Conservation (phyloP, 92 coral and sea anemone genomes). For the Pocillopora meandrina region DNA sequence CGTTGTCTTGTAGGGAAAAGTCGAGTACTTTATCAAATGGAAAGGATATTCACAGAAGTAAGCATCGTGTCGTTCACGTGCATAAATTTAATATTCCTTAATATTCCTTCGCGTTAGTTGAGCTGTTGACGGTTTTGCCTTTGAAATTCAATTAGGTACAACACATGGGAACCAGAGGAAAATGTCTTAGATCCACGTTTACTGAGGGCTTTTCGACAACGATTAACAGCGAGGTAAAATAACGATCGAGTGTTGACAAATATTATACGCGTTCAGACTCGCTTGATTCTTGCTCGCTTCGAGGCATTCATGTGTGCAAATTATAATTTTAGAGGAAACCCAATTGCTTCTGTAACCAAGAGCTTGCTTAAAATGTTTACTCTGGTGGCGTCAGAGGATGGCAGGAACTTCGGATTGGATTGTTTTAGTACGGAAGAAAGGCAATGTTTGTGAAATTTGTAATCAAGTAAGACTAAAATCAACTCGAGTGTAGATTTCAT, state of each 20-base stretch:
- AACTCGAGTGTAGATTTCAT: background rate
- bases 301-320: background rate
- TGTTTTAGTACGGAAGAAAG: too few species aligned
- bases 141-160: slow-evolving; percentile 68
- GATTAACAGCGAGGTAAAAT: slow-evolving; percentile 58
- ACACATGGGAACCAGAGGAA: slow-evolving; percentile 99
- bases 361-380: background rate
- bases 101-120: slow-evolving; percentile 10
- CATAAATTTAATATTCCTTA: slow-evolving; percentile 6
- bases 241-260: background rate
- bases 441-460: too few species aligned
- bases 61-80: slow-evolving; percentile 48
- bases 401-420: too few species aligned
- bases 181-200: slow-evolving; percentile 94
- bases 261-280: background rate
- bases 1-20: slow-evolving; percentile 87
- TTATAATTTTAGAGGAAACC: background rate
- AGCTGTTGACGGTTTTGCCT: slow-evolving; percentile 9
- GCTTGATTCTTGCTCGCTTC: slow-evolving; percentile 1
- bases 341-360: background rate
- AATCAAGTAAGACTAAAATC: background rate
- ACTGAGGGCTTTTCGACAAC: slow-evolving; percentile 80
- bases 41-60: slow-evolving; percentile 97
- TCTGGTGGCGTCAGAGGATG: too few species aligned
- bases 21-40: slow-evolving; percentile 97